These are phyloP conservation scores for Oscheius sp. DNA, from an alignment of 2,888 invertebrate species.

Conservation along the genomic window DNA sequence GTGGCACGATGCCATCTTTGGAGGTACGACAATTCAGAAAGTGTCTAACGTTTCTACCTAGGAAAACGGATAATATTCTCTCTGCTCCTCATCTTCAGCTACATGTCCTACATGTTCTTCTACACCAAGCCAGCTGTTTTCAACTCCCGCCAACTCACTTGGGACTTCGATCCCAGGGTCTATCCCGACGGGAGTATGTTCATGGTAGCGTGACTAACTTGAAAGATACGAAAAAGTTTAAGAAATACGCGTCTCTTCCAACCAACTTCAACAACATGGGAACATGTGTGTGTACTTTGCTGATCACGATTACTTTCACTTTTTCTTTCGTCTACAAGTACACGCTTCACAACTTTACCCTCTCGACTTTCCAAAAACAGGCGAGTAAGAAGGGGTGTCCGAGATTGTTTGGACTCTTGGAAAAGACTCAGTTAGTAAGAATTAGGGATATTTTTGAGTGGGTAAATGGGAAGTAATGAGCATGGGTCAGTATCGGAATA, in stretches of 20 bases:
- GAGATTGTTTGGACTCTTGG: too few relatives aligned
- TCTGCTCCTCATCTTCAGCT: constrained; percentile 1
- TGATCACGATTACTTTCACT: constrained; percentile 22
- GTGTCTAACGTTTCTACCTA: neutral
- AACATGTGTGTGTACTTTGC: neutral
- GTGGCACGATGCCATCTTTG: constrained; percentile 29
- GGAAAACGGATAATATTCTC: constrained; percentile 8
- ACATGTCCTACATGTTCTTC: constrained; percentile 12
- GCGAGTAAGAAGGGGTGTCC: neutral
- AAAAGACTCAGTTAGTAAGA: too few relatives aligned
- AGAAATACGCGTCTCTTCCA: constrained; percentile 11
- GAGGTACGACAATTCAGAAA: neutral
- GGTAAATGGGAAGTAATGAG: too few relatives aligned
- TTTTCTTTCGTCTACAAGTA: constrained; percentile 29
- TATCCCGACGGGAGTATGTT: constrained; percentile 17
- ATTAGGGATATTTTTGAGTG: too few relatives aligned
- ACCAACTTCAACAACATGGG: constrained; percentile 20
- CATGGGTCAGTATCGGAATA: too few relatives aligned
- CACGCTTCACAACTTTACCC: neutral
- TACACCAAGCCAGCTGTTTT: constrained; percentile 27
- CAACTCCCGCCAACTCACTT: constrained; percentile 24
- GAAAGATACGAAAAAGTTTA: too few relatives aligned
- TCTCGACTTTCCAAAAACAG: constrained; percentile 23
- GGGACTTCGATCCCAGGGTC: constrained; percentile 29
- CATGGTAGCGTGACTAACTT: neutral